phyloP scores from a whole-genome alignment of 1,140 invertebrate species.

The Drosophila tsacasi region DNA sequence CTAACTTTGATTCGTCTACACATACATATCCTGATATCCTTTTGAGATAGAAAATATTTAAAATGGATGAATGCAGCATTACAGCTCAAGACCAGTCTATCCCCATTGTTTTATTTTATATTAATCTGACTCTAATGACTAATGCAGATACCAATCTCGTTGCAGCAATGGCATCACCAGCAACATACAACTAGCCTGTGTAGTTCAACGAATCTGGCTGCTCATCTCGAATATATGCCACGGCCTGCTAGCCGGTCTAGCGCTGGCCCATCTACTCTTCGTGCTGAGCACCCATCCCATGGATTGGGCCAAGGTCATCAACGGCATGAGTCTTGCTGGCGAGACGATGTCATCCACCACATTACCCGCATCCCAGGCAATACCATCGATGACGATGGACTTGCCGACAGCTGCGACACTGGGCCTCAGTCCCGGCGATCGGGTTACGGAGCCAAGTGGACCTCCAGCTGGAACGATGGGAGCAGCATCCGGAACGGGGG shows the following conservation, averaged over 20 bases:
- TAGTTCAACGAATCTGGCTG: slow-evolving; percentile 85
- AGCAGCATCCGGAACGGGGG: not conserved
- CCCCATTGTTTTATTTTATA: no score
- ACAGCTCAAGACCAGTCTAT: no score
- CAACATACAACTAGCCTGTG: slow-evolving; percentile 80
- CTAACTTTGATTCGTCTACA: no score
- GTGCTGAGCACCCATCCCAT: slow-evolving; percentile 80
- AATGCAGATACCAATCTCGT: not conserved
- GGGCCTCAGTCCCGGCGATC: slow-evolving; percentile 17
- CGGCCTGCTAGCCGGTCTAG: slow-evolving; percentile 84
- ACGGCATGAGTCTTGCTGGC: slow-evolving; percentile 77
- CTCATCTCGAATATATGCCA: slow-evolving; percentile 84
- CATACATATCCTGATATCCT: no score
- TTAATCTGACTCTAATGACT: not conserved
- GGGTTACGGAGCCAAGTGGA: slow-evolving; percentile 16
- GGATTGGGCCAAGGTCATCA: slow-evolving; percentile 81
- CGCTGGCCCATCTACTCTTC: slow-evolving; percentile 82
- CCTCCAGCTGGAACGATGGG: not conserved
- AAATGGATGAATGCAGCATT: no score
- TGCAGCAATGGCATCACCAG: slow-evolving; percentile 74
- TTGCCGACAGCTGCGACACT: slow-evolving; percentile 18
- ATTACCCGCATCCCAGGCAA: slow-evolving; percentile 14
- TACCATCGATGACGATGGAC: slow-evolving; percentile 13
- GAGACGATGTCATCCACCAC: slow-evolving; percentile 59
- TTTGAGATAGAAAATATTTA: no score